Evolutionary conservation across 2,888 invertebrate genomes (phyloP), one percentile per base, ranked within the genome.

Genomic region (Eremobia ochroleuca): DNA sequence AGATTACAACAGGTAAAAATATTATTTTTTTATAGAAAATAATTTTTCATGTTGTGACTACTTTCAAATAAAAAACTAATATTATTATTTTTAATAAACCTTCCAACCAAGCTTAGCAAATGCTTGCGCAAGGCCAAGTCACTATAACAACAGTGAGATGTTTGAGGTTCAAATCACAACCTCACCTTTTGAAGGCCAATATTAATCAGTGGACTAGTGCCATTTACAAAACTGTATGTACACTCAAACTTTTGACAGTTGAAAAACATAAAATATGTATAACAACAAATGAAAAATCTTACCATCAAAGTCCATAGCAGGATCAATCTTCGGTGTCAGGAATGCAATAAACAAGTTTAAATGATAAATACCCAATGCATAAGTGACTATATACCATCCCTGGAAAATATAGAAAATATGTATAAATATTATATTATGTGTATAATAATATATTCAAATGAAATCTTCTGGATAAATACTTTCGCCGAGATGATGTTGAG

Each of bases 371-470:
- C 99, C 99, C 95, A 99, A 97, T 49, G 99, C 99, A 97, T 99
- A 99, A 89, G 99, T 99, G 81, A 99, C 98, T 91, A 99, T 99
- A 95, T 99, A 99, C 99, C 99, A 99, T 89, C 99, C 99, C 99
- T 99, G 97, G 85, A 98, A 95, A 74, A 78, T 62, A 76, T 13
- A 65, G 21, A 73, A 72, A 68, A 52, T 25, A 72, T 40, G 6
- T 61, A 5, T 40, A 52, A 25, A 52, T 52, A 62, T 77, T 59
- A 52, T 5, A 67, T 49, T 52, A 62, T 55, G 31, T 55, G 31
- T 64, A 8, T 59, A n/a, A n/a, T n/a, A n/a, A n/a, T 59, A n/a
- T 6, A 43, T 43, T 34, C 11, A 59, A 76, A 78, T 40, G 0
- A 34, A 49, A 65, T 40, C 28, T 13, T 46, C 4, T 34, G 28